Evolutionary conservation across 2,888 invertebrate genomes (phyloP), one percentile per base, ranked within the genome.

Genomic region (Cheilosia impressa): DNA sequence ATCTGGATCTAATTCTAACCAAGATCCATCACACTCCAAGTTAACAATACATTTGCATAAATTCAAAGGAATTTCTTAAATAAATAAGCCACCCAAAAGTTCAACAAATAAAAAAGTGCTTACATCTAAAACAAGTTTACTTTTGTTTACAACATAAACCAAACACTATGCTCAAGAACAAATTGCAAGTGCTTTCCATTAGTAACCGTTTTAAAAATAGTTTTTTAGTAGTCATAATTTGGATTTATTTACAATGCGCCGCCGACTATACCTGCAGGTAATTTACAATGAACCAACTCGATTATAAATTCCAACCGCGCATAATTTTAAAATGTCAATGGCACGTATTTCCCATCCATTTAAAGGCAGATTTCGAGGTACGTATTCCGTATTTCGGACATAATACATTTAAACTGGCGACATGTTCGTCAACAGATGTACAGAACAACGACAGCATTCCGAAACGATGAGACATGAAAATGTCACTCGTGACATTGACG

Each of bases 301-400:
- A 72, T 83, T 83, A 62, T 22, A 10, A 7, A 84, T 73, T 63
- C 83, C 65, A 69, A 65, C 65, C 83, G 65, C 52, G 79, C 41
- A 15, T 13, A 47, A 17, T 53, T 76, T 45, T 41, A 62, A 84
- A 84, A 75, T 79, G 69, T 84, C 75, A 84, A 79, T 84, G 83
- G 73, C 83, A 84, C 83, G 83, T 84, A 75, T 72, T 60, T 75
- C 41, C 63, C 53, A 72, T 62, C 73, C 60, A 80, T 73, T 73
- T 62, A 47, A 41, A 73, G 66, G 34, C 38, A 66, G 41, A 60
- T 52, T 66, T 53, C 66, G 76, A 55, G 45, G 66, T 77, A 66
- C 24, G n/a, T 71, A 73, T 65, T 75, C 47, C 63, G 63, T 65
- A 57, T 60, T 69, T 84, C 73, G 57, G 69, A 58, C 58, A 79